Percentiles rank a stretch among this genome's conserved stretches.
phyloP scores from a whole-genome alignment of 1,140 invertebrate genomes.

The Drosophila orosa region DNA sequence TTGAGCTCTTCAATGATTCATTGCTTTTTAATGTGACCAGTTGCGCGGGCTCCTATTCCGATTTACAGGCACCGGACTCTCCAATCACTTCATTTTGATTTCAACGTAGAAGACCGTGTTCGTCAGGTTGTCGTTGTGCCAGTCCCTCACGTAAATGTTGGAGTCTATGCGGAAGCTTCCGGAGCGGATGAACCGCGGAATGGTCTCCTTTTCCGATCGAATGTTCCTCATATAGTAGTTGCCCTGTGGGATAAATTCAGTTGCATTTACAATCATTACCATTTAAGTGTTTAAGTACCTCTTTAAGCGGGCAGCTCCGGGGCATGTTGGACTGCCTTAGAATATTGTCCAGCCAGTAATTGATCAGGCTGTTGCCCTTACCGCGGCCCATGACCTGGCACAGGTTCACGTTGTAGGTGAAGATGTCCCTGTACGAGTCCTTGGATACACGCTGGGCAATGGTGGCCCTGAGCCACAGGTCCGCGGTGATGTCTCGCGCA shows the following conservation, averaged over 20 bases:
- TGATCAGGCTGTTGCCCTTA: slow-evolving; percentile 35
- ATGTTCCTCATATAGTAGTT: slow-evolving; percentile 52
- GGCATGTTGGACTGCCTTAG: slow-evolving; percentile 51
- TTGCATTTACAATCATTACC: neutral
- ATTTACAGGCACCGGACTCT: neutral
- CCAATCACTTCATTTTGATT: slow-evolving; percentile 57
- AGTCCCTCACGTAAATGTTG: slow-evolving; percentile 45
- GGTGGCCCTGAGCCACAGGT: slow-evolving; percentile 43
- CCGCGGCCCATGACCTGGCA: slow-evolving; percentile 52
- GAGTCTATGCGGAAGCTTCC: slow-evolving; percentile 50
- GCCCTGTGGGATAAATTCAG: slow-evolving; percentile 20
- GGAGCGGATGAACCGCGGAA: slow-evolving; percentile 46
- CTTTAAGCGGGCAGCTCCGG: slow-evolving; percentile 36
- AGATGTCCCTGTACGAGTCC: slow-evolving; percentile 31
- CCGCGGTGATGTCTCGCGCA: slow-evolving; percentile 18
- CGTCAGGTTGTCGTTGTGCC: slow-evolving; percentile 45
- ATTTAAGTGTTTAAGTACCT: slow-evolving; percentile 23
- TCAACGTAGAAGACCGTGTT: slow-evolving; percentile 49
- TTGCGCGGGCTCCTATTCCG: slow-evolving; percentile 25
- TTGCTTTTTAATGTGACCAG: slow-evolving; percentile 58
- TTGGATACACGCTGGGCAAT: slow-evolving; percentile 38
- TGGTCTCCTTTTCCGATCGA: slow-evolving; percentile 45
- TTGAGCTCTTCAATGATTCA: slow-evolving; percentile 66
- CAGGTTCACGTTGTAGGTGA: slow-evolving; percentile 57
- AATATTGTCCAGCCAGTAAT: slow-evolving; percentile 56